These are phyloP conservation scores for Tuta absoluta DNA, from an alignment of 2,888 invertebrate species.

Conservation along the genomic window DNA sequence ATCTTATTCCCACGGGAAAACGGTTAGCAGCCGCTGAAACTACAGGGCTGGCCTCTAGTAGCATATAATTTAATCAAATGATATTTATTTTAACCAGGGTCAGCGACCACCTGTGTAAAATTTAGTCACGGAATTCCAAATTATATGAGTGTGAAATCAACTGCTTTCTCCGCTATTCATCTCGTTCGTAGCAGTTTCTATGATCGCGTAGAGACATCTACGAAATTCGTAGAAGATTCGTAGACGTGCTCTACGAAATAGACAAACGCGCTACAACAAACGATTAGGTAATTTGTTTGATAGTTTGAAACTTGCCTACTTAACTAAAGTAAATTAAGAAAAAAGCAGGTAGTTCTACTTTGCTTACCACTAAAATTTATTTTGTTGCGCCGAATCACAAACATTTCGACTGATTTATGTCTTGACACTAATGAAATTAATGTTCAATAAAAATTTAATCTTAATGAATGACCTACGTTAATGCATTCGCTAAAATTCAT, in stretches of 20 bases:
- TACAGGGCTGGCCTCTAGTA: no score
- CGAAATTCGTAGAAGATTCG: not conserved
- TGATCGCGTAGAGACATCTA: not conserved
- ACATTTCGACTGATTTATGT: not conserved
- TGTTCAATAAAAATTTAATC: not conserved
- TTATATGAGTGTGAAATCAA: no score
- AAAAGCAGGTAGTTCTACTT: not conserved
- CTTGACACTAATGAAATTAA: constrained; percentile 10
- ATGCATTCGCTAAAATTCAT: not conserved
- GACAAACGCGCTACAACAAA: not conserved
- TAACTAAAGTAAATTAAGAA: not conserved
- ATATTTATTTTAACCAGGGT: no score
- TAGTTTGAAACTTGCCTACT: no score
- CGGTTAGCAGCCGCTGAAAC: no score
- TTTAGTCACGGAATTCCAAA: no score
- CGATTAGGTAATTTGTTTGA: not conserved
- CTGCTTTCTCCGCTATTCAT: no score
- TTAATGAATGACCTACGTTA: not conserved
- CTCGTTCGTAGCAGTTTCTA: not conserved
- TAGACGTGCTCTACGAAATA: constrained; percentile 1
- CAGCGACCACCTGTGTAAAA: no score
- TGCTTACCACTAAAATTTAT: not conserved
- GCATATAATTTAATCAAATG: no score
- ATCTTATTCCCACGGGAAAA: no score
- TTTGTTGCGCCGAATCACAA: not conserved